These are phyloP conservation scores for Halictus rubicundus DNA, from an alignment of 1,140 invertebrate species.

Conservation along the genomic window DNA sequence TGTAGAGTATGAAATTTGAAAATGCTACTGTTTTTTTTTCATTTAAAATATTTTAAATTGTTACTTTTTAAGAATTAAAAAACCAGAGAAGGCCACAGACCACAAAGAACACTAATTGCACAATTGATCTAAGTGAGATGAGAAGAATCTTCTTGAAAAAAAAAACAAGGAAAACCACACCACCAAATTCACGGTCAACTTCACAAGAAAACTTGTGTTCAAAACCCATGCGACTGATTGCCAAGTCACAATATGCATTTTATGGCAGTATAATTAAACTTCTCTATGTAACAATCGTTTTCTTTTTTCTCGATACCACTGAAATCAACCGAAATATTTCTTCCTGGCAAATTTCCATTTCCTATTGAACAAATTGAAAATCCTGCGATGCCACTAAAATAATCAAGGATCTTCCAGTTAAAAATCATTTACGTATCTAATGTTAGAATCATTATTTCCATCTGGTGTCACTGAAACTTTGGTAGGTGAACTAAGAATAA, in stretches of 20 bases:
- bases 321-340: slow-evolving; percentile 20
- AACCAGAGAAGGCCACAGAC: slow-evolving; percentile 45
- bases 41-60: slow-evolving; percentile 20
- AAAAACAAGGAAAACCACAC: slow-evolving; percentile 50
- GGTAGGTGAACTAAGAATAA: slow-evolving; percentile 71
- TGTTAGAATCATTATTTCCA: slow-evolving; percentile 26
- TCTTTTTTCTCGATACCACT: slow-evolving; percentile 26
- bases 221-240: slow-evolving; percentile 31
- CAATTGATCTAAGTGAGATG: slow-evolving; percentile 36
- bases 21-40: slow-evolving; percentile 20
- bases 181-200: slow-evolving; percentile 62
- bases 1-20: background rate
- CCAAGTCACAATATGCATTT: slow-evolving; percentile 32
- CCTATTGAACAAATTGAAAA: slow-evolving; percentile 21
- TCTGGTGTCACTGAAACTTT: slow-evolving; percentile 60
- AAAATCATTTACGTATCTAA: slow-evolving; percentile 26
- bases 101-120: slow-evolving; percentile 58
- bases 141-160: slow-evolving; percentile 25
- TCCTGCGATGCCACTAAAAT: slow-evolving; percentile 34
- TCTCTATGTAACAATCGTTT: slow-evolving; percentile 17
- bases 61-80: slow-evolving; percentile 22
- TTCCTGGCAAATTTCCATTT: slow-evolving; percentile 22
- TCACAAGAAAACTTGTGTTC: slow-evolving; percentile 46
- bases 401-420: slow-evolving; percentile 26
- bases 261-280: slow-evolving; percentile 23